These are phyloP conservation scores for Stegophylla sp. DNA, from an alignment of 2,888 invertebrate genomes.

Conservation along the genomic window DNA sequence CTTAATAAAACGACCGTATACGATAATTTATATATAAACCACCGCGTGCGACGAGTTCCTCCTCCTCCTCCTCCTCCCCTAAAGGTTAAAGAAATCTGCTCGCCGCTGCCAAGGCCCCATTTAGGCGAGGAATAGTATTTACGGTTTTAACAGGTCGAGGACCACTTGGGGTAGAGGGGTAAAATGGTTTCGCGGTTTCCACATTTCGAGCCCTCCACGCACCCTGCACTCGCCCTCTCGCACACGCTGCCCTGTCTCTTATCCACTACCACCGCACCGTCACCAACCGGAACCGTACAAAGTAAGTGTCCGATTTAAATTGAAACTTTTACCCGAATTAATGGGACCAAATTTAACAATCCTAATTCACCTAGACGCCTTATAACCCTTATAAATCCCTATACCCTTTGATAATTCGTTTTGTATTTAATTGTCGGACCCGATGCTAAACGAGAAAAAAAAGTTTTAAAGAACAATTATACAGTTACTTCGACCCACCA, in stretches of 20 bases:
- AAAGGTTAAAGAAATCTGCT: constrained; percentile 53
- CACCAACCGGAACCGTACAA: constrained; percentile 45
- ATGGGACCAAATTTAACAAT: constrained; percentile 58
- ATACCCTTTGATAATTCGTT: constrained; percentile 55
- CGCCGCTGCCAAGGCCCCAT: background rate
- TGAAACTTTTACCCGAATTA: constrained; percentile 59
- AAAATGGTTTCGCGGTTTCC: constrained; percentile 52
- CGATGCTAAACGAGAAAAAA: constrained; percentile 8
- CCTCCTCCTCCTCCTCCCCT: background rate
- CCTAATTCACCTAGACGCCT: constrained; percentile 58
- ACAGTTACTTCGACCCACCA: constrained; percentile 41
- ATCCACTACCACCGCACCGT: background rate
- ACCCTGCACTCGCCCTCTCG: background rate
- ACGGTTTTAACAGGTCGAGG: constrained; percentile 45
- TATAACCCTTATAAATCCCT: constrained; percentile 58
- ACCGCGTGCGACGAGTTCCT: background rate
- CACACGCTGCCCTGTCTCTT: too few relatives aligned
- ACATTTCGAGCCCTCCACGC: constrained; percentile 30
- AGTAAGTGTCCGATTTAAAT: constrained; percentile 59
- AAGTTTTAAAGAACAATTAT: constrained; percentile 46
- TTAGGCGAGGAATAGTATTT: constrained; percentile 34
- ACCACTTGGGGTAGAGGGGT: constrained; percentile 9
- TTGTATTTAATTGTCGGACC: constrained; percentile 56
- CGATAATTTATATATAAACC: constrained; percentile 56
- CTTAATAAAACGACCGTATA: constrained; percentile 50